Conservation (phyloP, 2,888 invertebrate species). For the Ariolimax columbianus region DNA sequence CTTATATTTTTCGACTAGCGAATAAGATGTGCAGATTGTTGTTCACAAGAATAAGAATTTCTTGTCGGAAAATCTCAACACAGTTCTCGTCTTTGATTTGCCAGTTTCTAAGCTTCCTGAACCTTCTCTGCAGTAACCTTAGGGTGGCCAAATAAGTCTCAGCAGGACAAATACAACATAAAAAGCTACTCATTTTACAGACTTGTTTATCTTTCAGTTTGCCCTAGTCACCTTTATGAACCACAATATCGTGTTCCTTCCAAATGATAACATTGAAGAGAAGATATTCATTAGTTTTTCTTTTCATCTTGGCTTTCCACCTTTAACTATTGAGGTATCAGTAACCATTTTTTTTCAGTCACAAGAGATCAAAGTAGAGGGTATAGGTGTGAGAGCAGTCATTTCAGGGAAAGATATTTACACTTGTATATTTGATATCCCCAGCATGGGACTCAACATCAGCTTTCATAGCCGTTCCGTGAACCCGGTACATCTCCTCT, state of each 20-base stretch:
- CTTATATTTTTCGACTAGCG: too few relatives aligned
- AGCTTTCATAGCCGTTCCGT: neutral
- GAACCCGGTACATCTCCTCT: neutral
- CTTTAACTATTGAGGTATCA: neutral
- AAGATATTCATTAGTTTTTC: neutral
- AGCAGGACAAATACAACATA: neutral
- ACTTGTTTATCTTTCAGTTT: neutral
- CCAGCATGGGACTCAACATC: neutral
- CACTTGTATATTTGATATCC: conserved; percentile 17
- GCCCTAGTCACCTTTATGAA: neutral
- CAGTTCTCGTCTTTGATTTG: neutral
- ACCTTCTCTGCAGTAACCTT: neutral
- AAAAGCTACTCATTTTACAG: neutral
- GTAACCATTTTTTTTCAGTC: neutral
- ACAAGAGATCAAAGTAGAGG: conserved; percentile 11
- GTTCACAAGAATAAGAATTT: too few relatives aligned
- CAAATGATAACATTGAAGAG: conserved; percentile 4
- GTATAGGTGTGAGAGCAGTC: conserved; percentile 1
- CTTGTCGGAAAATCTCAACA: too few relatives aligned
- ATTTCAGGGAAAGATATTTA: conserved; percentile 10
- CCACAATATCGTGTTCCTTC: neutral
- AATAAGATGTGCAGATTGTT: too few relatives aligned
- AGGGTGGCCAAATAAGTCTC: neutral
- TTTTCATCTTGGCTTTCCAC: neutral
- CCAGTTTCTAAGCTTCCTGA: neutral